These are phyloP conservation scores for Disparrhopalites patrizii DNA, from an alignment of 2,888 invertebrate genomes.

Conservation along the genomic window DNA sequence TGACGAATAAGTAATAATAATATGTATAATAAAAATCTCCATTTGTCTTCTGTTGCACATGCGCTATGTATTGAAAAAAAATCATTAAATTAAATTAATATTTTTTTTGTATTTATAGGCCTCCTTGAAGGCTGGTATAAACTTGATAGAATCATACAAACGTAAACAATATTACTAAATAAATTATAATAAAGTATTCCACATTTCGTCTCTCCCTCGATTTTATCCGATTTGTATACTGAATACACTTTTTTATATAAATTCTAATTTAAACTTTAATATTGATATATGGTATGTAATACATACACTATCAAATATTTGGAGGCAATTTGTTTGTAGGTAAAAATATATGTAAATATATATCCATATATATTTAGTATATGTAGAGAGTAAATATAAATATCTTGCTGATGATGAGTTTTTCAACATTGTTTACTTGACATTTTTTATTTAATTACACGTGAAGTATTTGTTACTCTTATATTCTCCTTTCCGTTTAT, in stretches of 20 bases:
- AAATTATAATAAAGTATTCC: constrained; percentile 15
- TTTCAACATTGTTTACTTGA: no score
- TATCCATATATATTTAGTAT: constrained; percentile 8
- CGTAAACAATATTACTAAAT: background rate
- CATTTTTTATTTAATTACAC: constrained; percentile 14
- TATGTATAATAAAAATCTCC: no score
- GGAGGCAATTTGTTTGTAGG: background rate
- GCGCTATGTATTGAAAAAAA: no score
- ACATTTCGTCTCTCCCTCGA: no score
- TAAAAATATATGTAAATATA: background rate
- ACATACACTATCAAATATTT: background rate
- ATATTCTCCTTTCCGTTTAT: no score
- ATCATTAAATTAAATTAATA: no score
- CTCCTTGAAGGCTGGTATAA: no score
- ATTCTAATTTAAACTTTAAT: background rate
- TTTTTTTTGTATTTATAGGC: no score
- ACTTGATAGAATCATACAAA: background rate
- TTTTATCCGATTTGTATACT: background rate
- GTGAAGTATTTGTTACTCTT: no score
- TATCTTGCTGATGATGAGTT: constrained; percentile 26
- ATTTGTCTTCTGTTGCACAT: no score
- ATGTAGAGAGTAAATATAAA: constrained; percentile 27
- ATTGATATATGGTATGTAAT: background rate
- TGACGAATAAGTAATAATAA: no score
- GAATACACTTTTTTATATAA: background rate